Conservation (phyloP, 1,140 invertebrate genomes). For the Geopemphigus sp. region DNA sequence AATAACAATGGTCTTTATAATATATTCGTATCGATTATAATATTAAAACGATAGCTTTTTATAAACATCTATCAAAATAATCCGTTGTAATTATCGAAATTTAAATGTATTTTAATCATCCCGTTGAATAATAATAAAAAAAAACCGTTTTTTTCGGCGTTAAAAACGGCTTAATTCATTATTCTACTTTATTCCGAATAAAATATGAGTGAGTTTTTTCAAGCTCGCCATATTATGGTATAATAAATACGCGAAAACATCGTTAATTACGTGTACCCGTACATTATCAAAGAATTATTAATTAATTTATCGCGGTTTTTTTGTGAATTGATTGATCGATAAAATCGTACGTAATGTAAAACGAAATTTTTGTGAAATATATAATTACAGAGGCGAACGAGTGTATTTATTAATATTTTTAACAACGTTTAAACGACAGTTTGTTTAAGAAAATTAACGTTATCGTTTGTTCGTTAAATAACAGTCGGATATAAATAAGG, state of each 20-base stretch:
- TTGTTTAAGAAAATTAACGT: no score
- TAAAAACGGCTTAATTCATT: constrained; percentile 7
- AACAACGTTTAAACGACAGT: no score
- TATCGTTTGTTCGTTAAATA: no score
- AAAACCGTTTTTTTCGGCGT: neutral
- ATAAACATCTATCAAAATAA: neutral
- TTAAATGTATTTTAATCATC: constrained; percentile 29
- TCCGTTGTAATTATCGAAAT: neutral
- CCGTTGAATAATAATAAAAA: neutral
- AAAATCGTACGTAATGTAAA: neutral
- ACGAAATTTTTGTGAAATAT: neutral
- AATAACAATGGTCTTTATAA: neutral
- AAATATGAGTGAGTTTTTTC: constrained; percentile 1
- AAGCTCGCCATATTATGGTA: neutral
- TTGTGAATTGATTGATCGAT: no score
- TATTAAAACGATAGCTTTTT: constrained; percentile 16
- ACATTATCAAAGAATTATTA: no score
- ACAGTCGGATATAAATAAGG: no score
- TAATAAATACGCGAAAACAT: neutral
- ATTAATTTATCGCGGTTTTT: no score
- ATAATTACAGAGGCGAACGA: no score
- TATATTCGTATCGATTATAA: constrained; percentile 7
- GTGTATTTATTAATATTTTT: no score
- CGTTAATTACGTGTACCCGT: neutral
- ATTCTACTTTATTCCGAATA: neutral